A percentile compares a stretch with the other conserved stretches of the same genome.
Conservation (phyloP, 92 coral and sea anemone species). For the Paramuricea clavata region DNA sequence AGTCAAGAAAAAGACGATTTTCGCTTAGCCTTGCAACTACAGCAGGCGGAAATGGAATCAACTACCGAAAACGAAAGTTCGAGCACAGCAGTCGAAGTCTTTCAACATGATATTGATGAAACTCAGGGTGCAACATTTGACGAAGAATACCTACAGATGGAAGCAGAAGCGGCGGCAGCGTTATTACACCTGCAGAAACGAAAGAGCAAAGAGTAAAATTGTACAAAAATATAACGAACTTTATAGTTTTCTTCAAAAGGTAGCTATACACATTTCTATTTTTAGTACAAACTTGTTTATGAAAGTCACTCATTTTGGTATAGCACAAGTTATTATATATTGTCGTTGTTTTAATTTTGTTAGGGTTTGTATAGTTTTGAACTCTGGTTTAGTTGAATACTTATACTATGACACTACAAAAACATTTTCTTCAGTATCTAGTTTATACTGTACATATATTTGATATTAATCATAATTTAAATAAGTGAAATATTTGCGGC, state of each 20-base stretch:
- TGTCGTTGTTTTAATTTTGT: background rate
- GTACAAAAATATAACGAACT: background rate
- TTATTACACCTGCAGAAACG: constrained; percentile 33
- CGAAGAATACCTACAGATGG: background rate
- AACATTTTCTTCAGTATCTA: too few species aligned
- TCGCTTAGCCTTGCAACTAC: constrained; percentile 59
- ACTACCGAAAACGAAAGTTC: background rate
- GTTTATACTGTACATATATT: too few species aligned
- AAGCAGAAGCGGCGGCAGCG: constrained; percentile 61
- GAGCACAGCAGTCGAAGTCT: background rate
- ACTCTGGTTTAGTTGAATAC: too few species aligned
- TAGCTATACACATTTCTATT: too few species aligned
- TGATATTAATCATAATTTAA: too few species aligned
- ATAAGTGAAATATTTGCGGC: too few species aligned
- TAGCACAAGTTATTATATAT: too few species aligned
- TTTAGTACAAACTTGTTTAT: too few species aligned
- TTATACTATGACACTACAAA: too few species aligned
- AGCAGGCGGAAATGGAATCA: constrained; percentile 60
- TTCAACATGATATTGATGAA: background rate
- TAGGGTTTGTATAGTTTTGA: too few species aligned
- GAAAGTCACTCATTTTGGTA: too few species aligned
- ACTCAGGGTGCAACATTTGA: background rate
- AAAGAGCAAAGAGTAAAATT: background rate
- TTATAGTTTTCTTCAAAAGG: background rate
- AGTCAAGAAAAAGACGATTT: constrained; percentile 42